phyloP scores from a whole-genome alignment of 2,113 vertebrate genomes.

The Cygnus atratus region DNA sequence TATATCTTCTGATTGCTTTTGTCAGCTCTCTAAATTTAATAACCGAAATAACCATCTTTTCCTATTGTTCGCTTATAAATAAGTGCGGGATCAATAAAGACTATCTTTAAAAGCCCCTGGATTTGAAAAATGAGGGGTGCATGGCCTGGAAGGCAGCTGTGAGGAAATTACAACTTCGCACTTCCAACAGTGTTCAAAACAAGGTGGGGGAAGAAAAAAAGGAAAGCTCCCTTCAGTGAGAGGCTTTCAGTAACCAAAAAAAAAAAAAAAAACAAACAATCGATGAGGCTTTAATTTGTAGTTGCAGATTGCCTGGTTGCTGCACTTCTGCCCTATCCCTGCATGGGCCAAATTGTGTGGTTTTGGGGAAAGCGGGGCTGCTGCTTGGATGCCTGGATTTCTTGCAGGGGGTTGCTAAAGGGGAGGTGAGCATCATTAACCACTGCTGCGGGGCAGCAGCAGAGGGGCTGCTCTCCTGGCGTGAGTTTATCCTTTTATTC shows the following conservation, averaged over 20 bases:
- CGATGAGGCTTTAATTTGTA: neutral
- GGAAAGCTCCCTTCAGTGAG: neutral
- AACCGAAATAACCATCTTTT: slow-evolving; percentile 33
- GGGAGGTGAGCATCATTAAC: neutral
- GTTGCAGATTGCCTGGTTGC: neutral
- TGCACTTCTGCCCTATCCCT: neutral
- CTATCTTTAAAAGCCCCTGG: slow-evolving; percentile 31
- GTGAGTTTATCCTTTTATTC: neutral
- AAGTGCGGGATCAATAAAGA: slow-evolving; percentile 36
- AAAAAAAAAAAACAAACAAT: neutral
- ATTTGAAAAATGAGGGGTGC: neutral
- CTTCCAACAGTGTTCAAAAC: neutral
- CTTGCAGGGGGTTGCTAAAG: neutral
- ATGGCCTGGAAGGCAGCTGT: neutral
- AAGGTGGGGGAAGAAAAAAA: neutral
- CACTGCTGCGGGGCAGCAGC: neutral
- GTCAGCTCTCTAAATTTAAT: slow-evolving; percentile 67
- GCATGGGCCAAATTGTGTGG: neutral
- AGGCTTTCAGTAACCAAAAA: neutral
- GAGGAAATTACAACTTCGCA: neutral
- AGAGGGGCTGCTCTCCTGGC: neutral
- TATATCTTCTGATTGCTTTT: slow-evolving; percentile 69
- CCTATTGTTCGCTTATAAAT: slow-evolving; percentile 39
- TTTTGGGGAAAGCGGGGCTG: neutral
- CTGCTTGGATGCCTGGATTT: neutral